Evolutionary conservation across 2,888 invertebrate genomes (phyloP), one percentile per base, ranked within the genome.

Genomic region (Macropis europaea): DNA sequence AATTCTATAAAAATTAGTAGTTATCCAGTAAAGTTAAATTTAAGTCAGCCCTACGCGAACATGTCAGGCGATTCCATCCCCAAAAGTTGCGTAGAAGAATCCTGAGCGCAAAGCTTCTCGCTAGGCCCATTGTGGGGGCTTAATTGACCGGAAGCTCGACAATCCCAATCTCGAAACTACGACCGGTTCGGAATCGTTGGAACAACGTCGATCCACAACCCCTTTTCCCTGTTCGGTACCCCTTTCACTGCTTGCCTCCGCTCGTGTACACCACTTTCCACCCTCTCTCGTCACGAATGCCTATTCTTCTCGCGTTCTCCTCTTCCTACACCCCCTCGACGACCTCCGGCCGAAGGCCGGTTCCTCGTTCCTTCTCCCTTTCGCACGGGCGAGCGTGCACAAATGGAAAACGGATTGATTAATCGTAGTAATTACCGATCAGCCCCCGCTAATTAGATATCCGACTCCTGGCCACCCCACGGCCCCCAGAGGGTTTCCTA

Each of bases 401-500:
- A 90, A 90, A 90, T 90, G 90, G 90, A 90, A 90, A 90, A 89
- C 90, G 90, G 90, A 91, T 91, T 91, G 91, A 92, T 91, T 91
- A 91, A 92, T 92, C 91, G 91, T 88, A 89, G 91, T 91, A 91
- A 91, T 92, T 91, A 92, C 91, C 89, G 91, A 91, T 91, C 91
- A 90, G 90, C 89, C 88, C 88, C 88, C 87, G 88, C 90, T 89
- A 90, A 90, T 90, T 90, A 90, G 90, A 90, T 89, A 89, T 89
- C 90, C 89, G 86, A 87, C 86, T 89, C 83, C 83, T 85, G 82
- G 47, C 83, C 84, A 81, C 81, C 81, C 81, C 59, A 59, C 68
- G 81, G 82, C 85, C 86, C 77, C 86, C 82, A 82, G 87, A 87
- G 88, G 84, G 84, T 84, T 87, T 75, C 74, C 79, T 56, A 72